Base-by-base conservation (phyloP, 1,140 invertebrate genomes). In the Drosophila sechellia region DNA sequence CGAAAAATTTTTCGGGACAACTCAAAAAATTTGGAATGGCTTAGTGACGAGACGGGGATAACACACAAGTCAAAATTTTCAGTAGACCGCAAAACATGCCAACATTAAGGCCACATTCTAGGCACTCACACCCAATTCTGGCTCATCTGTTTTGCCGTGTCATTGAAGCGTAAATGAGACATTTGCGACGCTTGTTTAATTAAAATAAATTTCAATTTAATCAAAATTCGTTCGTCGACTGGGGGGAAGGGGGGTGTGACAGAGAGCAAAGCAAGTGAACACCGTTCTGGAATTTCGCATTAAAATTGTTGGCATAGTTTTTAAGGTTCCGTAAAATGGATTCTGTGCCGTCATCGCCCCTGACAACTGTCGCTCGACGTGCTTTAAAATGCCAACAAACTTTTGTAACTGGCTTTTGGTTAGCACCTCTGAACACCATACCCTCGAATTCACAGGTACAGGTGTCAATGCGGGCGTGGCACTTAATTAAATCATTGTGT, bases 121-220 rank as follows among this genome's bases (percentile, higher is more conserved):
- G 49, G 46, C 37, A 37, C 12, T 13, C 56, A 4, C 53, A 22
- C 57, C 15, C 50, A 12, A 17, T 25, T 20, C 27, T 34, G 57
- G 42, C 68, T 52, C 60, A 68, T 73, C 74, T 75, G 69, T 35
- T 71, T 55, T 86, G 81, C 81, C 83, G 54, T 60, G 75, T 76
- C 84, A 87, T 86, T 87, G 83, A 86, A 79, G 83, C 83, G 84
- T 84, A 87, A 87, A 89, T 89, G 79, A 87, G 79, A 87, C 83
- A 87, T 87, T 87, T 83, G 79, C 83, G 84, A 89, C 72, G 84
- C 83, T 87, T 87, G 83, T 87, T 87, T 87, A 89, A 87, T 87
- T 87, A 87, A 87, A 87, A 89, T 87, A 87, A 89, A 87, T 87
- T 87, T 87, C 79, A 89, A 89, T 87, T 87, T 84, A 89, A 87